Evolutionary conservation across 2,113 vertebrate genomes (phyloP).

Genomic region (Lonchura striata): DNA sequence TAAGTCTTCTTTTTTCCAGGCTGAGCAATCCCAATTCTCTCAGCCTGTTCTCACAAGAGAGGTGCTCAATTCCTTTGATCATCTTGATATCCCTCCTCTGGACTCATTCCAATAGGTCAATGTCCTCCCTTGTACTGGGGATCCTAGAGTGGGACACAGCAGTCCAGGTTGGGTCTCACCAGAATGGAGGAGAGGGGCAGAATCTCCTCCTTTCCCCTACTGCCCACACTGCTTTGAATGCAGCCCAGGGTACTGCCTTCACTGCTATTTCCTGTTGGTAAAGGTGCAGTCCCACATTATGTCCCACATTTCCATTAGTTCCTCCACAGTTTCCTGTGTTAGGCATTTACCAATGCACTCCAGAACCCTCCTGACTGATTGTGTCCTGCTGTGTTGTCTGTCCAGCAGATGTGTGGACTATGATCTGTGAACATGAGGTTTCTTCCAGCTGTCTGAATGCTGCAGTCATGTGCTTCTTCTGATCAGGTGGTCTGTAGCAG

Average conservation of each 20-base stretch:
- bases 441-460: neutral
- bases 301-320: neutral
- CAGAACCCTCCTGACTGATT: neutral
- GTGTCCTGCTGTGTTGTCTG: neutral
- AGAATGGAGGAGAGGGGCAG: neutral
- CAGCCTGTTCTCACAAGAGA: neutral
- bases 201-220: neutral
- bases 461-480: neutral
- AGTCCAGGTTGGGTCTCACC: neutral
- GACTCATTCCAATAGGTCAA: rapidly evolving
- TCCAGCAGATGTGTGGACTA: neutral
- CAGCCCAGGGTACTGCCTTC: neutral
- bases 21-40: neutral
- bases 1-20: neutral
- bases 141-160: neutral
- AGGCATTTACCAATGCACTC: neutral
- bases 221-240: neutral
- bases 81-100: neutral
- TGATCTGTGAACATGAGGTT: neutral
- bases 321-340: neutral
- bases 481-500: neutral
- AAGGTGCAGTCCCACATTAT: neutral
- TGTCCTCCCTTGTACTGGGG: neutral
- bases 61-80: neutral
- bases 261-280: neutral